Evolutionary conservation across 2,888 invertebrate species (phyloP).

Genomic region (Drosophila mettleri): DNA sequence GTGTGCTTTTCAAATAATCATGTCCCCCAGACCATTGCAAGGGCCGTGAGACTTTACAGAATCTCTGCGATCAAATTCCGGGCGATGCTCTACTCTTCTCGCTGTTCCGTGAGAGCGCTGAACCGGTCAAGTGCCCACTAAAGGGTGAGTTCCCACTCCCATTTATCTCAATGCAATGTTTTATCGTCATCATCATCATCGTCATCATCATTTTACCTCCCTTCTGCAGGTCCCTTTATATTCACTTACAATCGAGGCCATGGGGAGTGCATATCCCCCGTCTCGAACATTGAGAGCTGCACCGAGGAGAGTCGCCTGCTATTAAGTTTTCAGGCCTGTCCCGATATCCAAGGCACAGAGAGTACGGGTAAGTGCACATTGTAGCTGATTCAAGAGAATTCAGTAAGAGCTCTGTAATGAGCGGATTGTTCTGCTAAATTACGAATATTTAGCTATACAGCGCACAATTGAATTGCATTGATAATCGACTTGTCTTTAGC

Average conservation of each 20-base stretch:
- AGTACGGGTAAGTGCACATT: slow-evolving; percentile 90
- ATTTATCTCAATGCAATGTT: slow-evolving; percentile 25
- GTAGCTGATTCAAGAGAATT: background rate
- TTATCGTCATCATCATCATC: slow-evolving; percentile 2
- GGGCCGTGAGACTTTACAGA: slow-evolving; percentile 89
- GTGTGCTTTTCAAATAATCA: slow-evolving; percentile 84
- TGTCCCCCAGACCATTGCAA: slow-evolving; percentile 85
- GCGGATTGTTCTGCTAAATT: slow-evolving; percentile 1
- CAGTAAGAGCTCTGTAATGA: slow-evolving; percentile 1
- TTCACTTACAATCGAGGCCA: slow-evolving; percentile 97
- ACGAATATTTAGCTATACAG: background rate
- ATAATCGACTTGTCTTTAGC: too few species aligned
- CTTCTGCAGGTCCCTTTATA: slow-evolving; percentile 88
- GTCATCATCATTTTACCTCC: background rate
- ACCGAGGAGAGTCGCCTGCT: slow-evolving; percentile 95
- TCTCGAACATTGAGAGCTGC: slow-evolving; percentile 96
- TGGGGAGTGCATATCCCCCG: slow-evolving; percentile 94
- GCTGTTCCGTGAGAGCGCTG: slow-evolving; percentile 94
- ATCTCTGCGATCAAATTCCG: slow-evolving; percentile 93
- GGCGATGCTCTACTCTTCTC: slow-evolving; percentile 95
- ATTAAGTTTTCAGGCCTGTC: slow-evolving; percentile 97
- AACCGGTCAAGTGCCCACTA: slow-evolving; percentile 94
- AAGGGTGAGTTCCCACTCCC: slow-evolving; percentile 83
- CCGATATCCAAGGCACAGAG: slow-evolving; percentile 95
- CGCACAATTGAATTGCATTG: too few species aligned